Conservation (phyloP, 1,140 invertebrate genomes). For the Philotrypesis tridentata region DNA sequence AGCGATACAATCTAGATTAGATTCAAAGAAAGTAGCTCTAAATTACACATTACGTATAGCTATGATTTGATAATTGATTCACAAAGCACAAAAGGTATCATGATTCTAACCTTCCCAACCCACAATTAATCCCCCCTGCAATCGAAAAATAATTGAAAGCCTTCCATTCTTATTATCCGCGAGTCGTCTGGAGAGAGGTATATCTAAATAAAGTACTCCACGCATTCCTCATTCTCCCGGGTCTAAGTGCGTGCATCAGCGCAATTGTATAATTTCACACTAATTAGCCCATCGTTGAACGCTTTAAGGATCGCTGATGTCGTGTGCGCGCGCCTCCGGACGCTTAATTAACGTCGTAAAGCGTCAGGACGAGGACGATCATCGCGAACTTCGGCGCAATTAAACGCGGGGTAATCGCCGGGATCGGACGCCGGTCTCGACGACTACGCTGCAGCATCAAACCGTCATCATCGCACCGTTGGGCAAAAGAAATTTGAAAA, state of each 20-base stretch:
- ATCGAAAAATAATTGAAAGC: neutral
- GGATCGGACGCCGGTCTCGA: neutral
- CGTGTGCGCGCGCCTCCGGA: neutral
- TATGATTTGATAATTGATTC: neutral
- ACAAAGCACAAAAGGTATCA: neutral
- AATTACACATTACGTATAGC: neutral
- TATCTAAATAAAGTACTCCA: neutral
- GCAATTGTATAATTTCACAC: neutral
- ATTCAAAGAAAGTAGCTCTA: neutral
- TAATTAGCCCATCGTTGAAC: slow-evolving; percentile 14
- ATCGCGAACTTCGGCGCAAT: neutral
- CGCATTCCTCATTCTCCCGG: neutral
- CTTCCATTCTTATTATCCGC: neutral
- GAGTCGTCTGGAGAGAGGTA: neutral
- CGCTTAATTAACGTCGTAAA: slow-evolving; percentile 23
- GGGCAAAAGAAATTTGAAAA: neutral
- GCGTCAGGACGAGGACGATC: neutral
- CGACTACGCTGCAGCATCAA: too few relatives aligned
- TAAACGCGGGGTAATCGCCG: slow-evolving; percentile 1
- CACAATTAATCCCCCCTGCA: neutral
- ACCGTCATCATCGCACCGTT: neutral
- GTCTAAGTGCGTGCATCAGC: neutral
- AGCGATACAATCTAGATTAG: neutral
- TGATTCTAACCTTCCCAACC: neutral
- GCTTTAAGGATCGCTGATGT: neutral